These are phyloP conservation scores for Paramuricea clavata DNA, from an alignment of 92 coral and sea anemone genomes.

Conservation along the genomic window DNA sequence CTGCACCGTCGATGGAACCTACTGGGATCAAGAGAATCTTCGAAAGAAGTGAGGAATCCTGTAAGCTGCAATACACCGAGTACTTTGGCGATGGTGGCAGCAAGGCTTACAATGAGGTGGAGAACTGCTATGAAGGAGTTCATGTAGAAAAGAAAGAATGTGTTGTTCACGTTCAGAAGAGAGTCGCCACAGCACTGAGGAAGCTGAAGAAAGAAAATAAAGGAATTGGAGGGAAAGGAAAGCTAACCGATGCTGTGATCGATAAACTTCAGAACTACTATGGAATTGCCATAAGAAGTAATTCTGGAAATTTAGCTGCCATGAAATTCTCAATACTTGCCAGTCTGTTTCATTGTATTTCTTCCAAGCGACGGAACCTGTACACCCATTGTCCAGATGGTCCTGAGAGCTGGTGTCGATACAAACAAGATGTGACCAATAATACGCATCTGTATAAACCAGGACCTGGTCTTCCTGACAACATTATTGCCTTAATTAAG, in stretches of 20 bases:
- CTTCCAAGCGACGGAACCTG: too few species aligned
- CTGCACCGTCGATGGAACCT: too few species aligned
- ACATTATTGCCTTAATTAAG: background rate
- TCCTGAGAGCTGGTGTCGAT: too few species aligned
- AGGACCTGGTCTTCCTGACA: too few species aligned
- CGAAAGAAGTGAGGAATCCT: background rate
- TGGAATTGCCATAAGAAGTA: conserved; percentile 54
- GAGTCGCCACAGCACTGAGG: conserved; percentile 61
- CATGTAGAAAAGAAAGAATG: too few species aligned
- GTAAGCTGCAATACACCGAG: background rate
- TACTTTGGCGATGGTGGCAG: too few species aligned
- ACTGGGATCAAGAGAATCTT: too few species aligned
- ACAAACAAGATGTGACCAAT: too few species aligned
- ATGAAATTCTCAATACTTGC: background rate
- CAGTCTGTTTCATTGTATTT: conserved; percentile 28
- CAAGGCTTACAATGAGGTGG: conserved; percentile 52
- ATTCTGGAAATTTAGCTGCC: too few species aligned
- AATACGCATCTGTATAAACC: too few species aligned
- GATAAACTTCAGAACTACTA: conserved; percentile 15
- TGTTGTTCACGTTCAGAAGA: too few species aligned
- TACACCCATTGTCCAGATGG: too few species aligned
- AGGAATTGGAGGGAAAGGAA: conserved; percentile 68
- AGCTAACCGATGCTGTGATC: background rate
- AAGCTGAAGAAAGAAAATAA: conserved; percentile 51
- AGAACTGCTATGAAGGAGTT: conserved; percentile 10